phyloP scores from a whole-genome alignment of 2,797 vertebrate genomes.

The Sternotherus odoratus region DNA sequence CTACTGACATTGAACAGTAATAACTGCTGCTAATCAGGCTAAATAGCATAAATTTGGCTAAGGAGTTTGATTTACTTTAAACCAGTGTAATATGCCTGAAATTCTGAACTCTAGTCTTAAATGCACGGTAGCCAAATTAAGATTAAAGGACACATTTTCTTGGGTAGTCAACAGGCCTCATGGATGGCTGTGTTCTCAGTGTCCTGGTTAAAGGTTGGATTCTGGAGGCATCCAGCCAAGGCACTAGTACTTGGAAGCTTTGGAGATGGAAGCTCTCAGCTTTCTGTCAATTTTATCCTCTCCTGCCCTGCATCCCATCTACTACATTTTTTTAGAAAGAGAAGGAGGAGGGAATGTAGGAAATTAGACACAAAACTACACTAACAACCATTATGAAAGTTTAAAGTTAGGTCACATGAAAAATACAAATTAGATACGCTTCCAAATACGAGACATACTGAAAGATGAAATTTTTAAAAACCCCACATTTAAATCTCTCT shows the following conservation, averaged over 20 bases:
- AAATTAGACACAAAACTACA: not conserved
- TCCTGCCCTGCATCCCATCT: not conserved
- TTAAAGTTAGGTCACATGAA: not conserved
- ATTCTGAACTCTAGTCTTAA: not conserved
- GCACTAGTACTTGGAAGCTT: not conserved
- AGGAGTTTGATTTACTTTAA: not conserved
- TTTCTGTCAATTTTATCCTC: not conserved
- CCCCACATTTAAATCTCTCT: not conserved
- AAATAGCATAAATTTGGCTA: not conserved
- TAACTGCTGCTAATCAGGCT: not conserved
- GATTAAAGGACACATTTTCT: not conserved
- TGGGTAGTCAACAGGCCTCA: not conserved
- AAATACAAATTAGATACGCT: not conserved
- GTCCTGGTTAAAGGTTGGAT: not conserved
- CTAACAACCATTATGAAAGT: not conserved
- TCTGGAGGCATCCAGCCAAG: not conserved
- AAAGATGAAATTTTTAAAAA: not conserved
- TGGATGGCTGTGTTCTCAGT: not conserved
- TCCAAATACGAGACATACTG: not conserved
- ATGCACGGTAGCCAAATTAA: not conserved
- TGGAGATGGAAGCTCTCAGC: not conserved
- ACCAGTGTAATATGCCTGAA: not conserved
- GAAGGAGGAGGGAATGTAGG: not conserved
- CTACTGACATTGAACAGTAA: not conserved
- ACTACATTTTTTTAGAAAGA: conserved; percentile 1